A percentile compares a stretch with the other conserved stretches of the same genome.
Conservation (phyloP, 23 tunicate genomes). For the Botrylloides violaceus region DNA sequence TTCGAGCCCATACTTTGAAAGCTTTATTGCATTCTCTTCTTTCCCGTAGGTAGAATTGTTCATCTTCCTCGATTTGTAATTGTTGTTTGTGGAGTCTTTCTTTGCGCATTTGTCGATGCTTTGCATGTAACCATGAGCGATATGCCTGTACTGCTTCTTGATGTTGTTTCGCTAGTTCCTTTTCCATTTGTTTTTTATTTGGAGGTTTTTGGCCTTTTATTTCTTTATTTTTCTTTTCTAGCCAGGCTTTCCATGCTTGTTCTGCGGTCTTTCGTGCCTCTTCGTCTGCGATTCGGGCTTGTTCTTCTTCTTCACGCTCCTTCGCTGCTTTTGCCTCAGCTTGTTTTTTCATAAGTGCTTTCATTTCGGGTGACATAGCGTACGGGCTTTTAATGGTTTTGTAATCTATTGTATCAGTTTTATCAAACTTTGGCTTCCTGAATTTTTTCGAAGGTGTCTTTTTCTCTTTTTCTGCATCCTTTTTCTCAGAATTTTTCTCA, state of each 20-base stretch:
- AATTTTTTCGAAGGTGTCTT: neutral
- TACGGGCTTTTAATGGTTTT: slow-evolving; percentile 22
- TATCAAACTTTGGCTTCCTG: neutral
- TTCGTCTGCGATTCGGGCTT: slow-evolving; percentile 50
- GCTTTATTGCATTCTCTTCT: slow-evolving; percentile 69
- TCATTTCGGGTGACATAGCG: slow-evolving; percentile 63
- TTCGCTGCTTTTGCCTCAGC: slow-evolving; percentile 38
- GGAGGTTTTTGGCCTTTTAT: slow-evolving; percentile 23
- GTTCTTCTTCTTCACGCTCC: slow-evolving; percentile 51
- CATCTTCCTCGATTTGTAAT: slow-evolving; percentile 63
- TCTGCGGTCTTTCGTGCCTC: slow-evolving; percentile 61
- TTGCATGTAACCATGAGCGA: slow-evolving; percentile 44
- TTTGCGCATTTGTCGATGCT: slow-evolving; percentile 43
- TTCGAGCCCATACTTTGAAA: slow-evolving; percentile 56
- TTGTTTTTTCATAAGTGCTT: slow-evolving; percentile 54
- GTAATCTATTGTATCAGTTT: slow-evolving; percentile 6
- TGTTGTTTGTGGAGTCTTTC: slow-evolving; percentile 61
- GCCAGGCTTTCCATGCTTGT: slow-evolving; percentile 81
- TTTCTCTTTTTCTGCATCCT: neutral
- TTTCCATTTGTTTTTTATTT: slow-evolving; percentile 15
- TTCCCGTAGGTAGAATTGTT: slow-evolving; percentile 70
- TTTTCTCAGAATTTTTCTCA: slow-evolving; percentile 1
- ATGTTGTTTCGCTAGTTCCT: slow-evolving; percentile 11
- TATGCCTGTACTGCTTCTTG: slow-evolving; percentile 62
- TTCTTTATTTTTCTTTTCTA: slow-evolving; percentile 55